Evolutionary conservation across 2,888 invertebrate genomes (phyloP).

Genomic region (Sturmia bella): DNA sequence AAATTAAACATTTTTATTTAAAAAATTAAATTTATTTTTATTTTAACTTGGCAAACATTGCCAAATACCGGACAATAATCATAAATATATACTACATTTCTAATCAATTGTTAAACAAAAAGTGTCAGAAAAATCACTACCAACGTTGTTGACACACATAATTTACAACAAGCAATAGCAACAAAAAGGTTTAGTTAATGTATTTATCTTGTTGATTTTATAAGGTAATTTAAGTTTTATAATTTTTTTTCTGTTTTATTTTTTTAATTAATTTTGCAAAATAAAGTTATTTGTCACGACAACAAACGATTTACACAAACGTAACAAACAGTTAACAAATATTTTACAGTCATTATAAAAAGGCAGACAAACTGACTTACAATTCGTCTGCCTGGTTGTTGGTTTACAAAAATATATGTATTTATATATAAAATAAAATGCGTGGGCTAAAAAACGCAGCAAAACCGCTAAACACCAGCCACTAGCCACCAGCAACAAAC

Average conservation of each 20-base stretch:
- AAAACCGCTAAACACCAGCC: not conserved
- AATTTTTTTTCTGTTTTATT: slow-evolving; percentile 8
- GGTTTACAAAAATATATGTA: not conserved
- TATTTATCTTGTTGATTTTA: slow-evolving; percentile 8
- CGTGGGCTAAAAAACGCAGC: slow-evolving; percentile 63
- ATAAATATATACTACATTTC: slow-evolving; percentile 31
- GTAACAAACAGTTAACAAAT: slow-evolving; percentile 36
- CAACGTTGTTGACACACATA: slow-evolving; percentile 59
- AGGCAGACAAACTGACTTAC: not conserved
- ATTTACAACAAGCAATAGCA: slow-evolving; percentile 49
- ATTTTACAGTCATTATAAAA: slow-evolving; percentile 34
- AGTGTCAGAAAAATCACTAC: slow-evolving; percentile 40
- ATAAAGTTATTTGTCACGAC: slow-evolving; percentile 64
- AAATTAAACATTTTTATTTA: slow-evolving; percentile 45
- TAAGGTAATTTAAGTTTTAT: not conserved
- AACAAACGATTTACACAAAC: slow-evolving; percentile 27
- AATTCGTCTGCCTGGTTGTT: not conserved
- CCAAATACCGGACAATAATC: slow-evolving; percentile 53
- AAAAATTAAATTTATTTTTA: not conserved
- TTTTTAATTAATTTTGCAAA: slow-evolving; percentile 61
- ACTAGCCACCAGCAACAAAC: slow-evolving; percentile 2
- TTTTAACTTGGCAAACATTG: slow-evolving; percentile 18
- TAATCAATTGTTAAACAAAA: slow-evolving; percentile 19
- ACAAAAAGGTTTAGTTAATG: slow-evolving; percentile 43
- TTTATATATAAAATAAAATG: slow-evolving; percentile 29